Evolutionary conservation across 2,888 invertebrate genomes (phyloP), one percentile per base, ranked within the genome.

Genomic region (Bellardia pandia): DNA sequence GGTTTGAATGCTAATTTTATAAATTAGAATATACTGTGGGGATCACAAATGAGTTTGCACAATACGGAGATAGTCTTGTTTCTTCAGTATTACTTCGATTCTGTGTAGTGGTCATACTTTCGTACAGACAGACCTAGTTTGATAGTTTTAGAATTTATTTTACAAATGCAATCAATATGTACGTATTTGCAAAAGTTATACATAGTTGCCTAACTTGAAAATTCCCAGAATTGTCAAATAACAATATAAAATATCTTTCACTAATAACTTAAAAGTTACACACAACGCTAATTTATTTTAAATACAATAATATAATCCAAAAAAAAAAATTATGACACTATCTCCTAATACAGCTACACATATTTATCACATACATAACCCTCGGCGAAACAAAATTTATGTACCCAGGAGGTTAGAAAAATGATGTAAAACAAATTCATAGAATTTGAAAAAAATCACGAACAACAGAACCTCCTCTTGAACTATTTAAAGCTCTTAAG

Each of bases 381-480:
- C 45, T 37, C 45, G 45, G 37, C 64, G 23, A 23, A 64, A 64
- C 51, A 45, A 51, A 79, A 75, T 79, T 79, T 75, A 79, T 85
- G 75, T 14, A 16, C 7, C 53, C 79, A 30, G 68, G 60, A 68
- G 79, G 45, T 79, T 85, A 85, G 53, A 79, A 69, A 79, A 79
- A 62, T 79, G 42, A 68, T 62, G 60, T 42, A 74, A 48, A 69
- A 64, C 30, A 80, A 80, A 62, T 80, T 48, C 62, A 42, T 33
- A 77, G 71, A 86, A 77, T 71, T 75, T 45, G 2, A 11, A 68
- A 72, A 23, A 60, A 58, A 23, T 30, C 30, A 40, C 40, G 14
- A 60, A 33, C 33, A 64, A 74, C 58, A 76, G 11, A 83, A 42
- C 42, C 82, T 71, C 51, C 82, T 69, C 53, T 64, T 62, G 64